Evolutionary conservation across 1,140 invertebrate genomes (phyloP).

Genomic region (Drosophila teissieri): DNA sequence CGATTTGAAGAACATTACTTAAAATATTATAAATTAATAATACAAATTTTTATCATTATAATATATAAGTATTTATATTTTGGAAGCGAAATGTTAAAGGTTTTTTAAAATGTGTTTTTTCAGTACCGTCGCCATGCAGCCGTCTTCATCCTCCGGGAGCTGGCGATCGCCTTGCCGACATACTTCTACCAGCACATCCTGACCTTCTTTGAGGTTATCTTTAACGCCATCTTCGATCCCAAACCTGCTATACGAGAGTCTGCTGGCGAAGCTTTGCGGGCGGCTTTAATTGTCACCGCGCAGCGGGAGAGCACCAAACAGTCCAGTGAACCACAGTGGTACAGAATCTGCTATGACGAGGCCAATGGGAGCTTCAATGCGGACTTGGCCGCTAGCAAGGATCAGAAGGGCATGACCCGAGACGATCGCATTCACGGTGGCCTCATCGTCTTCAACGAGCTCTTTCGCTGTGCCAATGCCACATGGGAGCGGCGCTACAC

Average conservation of each 20-base stretch:
- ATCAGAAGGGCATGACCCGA: slow-evolving; percentile 90
- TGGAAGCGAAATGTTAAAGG: too few species aligned
- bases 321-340: slow-evolving; percentile 95
- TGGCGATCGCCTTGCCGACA: slow-evolving; percentile 97
- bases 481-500: slow-evolving; percentile 94
- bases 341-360: slow-evolving; percentile 96
- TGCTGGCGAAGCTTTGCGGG: slow-evolving; percentile 95
- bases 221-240: slow-evolving; percentile 95
- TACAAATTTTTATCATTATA: too few species aligned
- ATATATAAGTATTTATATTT: too few species aligned
- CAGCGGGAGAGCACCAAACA: slow-evolving; percentile 97
- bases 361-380: slow-evolving; percentile 91
- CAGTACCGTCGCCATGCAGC: slow-evolving; percentile 94
- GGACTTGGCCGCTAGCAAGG: slow-evolving; percentile 87
- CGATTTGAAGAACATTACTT: not conserved
- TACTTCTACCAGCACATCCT: slow-evolving; percentile 99
- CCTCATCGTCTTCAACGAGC: slow-evolving; percentile 96
- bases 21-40: too few species aligned
- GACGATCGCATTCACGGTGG: slow-evolving; percentile 98
- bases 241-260: slow-evolving; percentile 96
- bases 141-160: slow-evolving; percentile 95
- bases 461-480: slow-evolving; percentile 96
- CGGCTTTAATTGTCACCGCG: slow-evolving; percentile 96
- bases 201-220: slow-evolving; percentile 97
- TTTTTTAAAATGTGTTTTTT: not conserved